A percentile compares a stretch with the other conserved stretches of the same genome.
Evolutionary conservation across 1,140 invertebrate genomes (phyloP).

Genomic region (Brachionus manjavacas): DNA sequence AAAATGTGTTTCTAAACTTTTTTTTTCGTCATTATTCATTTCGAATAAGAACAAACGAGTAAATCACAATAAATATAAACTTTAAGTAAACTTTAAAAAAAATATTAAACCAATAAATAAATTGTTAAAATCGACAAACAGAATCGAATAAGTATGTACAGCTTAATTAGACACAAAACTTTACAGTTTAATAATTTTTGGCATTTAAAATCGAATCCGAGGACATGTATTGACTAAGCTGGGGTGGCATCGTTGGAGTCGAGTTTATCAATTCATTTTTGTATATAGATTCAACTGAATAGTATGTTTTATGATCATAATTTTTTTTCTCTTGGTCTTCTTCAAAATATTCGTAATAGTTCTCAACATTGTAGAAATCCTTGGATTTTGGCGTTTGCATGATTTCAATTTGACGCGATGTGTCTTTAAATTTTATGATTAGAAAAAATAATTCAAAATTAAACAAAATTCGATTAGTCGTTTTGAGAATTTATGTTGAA

Average conservation of each 20-base stretch:
- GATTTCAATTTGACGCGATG: neutral
- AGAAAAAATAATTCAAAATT: neutral
- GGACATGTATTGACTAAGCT: neutral
- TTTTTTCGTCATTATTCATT: neutral
- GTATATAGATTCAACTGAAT: slow-evolving; percentile 7
- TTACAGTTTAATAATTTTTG: neutral
- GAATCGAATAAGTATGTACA: neutral
- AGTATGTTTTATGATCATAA: slow-evolving; percentile 12
- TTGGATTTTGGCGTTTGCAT: slow-evolving; percentile 10
- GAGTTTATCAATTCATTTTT: slow-evolving; percentile 32
- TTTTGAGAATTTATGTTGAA: neutral
- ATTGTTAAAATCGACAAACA: neutral
- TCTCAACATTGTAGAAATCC: neutral
- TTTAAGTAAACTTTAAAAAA: slow-evolving; percentile 6
- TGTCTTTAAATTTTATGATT: neutral
- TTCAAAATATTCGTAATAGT: slow-evolving; percentile 19
- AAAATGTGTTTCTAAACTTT: neutral
- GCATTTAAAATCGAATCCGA: slow-evolving; percentile 9
- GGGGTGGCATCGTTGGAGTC: neutral
- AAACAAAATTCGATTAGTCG: neutral
- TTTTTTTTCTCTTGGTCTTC: neutral
- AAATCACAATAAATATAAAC: neutral
- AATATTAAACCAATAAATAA: slow-evolving; percentile 26
- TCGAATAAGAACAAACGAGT: neutral
- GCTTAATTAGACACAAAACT: neutral